Evolutionary conservation across 2,113 vertebrate genomes (phyloP), one percentile per base, ranked within the genome.

Genomic region (Poeciliopsis occidentalis): DNA sequence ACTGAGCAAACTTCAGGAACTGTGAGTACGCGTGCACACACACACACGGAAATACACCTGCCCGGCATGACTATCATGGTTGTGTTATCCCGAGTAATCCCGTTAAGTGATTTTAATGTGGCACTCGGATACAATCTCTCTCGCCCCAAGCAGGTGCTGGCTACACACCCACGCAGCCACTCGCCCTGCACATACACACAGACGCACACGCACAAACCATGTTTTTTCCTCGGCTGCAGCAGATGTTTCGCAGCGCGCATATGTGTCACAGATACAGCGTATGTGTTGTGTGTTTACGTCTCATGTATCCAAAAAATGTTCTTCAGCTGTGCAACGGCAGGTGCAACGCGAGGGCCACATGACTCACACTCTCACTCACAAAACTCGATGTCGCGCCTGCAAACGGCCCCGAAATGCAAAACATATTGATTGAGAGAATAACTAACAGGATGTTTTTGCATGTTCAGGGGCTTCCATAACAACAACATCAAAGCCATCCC

Each of bases 401-500:
- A 80, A 69, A 69, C 31, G 54, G 51, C 60, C 66, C 66, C 74
- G 30, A 71, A 81, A 77, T 87, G 69, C 76, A 31, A 89, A 89
- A 69, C 73, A 77, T 64, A 82, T 64, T 86, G 74, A 85, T 47
- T 69, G 26, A 60, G 39, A 19, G 41, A 69, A 63, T 60, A 64
- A 76, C 64, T 86, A 71, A 85, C 12, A 2, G 60, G 63, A 30
- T 79, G 69, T 73, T 87, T 82, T 87, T 79, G 71, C 64, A 90
- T 92, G 93, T 86, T 69, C 93, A 99, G 97, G 0, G 97, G 96
- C 4, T 99, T 99, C 92, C 97, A 99, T 81, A 97, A 97, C 94
- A 99, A 99, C 93, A 96, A 96, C 89, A 98, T 99, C 94, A 95
- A 95, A 94, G 95, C 94, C 67, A 98, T 99, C 87, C 97, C 97